Percentiles rank a stretch among this genome's conserved stretches.
Evolutionary conservation across 1,140 invertebrate genomes (phyloP).

Genomic region (Apis laboriosa): DNA sequence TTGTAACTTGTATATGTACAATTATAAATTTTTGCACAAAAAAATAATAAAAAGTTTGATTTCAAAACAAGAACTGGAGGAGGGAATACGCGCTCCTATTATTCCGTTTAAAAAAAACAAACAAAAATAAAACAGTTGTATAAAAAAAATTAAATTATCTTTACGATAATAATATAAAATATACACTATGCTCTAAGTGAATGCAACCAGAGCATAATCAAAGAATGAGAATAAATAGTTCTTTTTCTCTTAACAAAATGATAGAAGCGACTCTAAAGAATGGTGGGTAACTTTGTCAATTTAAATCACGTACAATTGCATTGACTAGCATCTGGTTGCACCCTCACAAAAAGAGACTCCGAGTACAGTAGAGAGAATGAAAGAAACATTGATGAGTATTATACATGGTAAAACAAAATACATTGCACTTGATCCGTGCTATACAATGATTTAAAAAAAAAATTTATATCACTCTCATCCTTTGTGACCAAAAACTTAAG

Average conservation of each 20-base stretch:
- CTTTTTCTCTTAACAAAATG: too few species aligned
- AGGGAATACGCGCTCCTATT: neutral
- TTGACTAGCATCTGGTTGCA: neutral
- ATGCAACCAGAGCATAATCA: neutral
- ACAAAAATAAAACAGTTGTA: slow-evolving; percentile 35
- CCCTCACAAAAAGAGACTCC: slow-evolving; percentile 19
- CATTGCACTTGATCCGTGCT: slow-evolving; percentile 52
- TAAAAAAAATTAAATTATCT: slow-evolving; percentile 53
- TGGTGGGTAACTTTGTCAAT: slow-evolving; percentile 5
- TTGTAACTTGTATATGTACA: slow-evolving; percentile 25
- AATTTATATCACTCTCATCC: neutral
- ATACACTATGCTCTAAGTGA: slow-evolving; percentile 15
- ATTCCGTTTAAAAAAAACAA: neutral
- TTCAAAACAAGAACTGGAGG: neutral
- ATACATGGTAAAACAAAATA: slow-evolving; percentile 53
- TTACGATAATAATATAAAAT: slow-evolving; percentile 46
- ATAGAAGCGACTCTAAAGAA: neutral
- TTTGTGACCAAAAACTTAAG: slow-evolving; percentile 6
- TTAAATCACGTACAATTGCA: neutral
- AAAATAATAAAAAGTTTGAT: neutral
- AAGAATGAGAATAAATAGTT: slow-evolving; percentile 1
- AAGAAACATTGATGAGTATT: slow-evolving; percentile 56
- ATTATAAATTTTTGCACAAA: slow-evolving; percentile 14
- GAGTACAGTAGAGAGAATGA: slow-evolving; percentile 37
- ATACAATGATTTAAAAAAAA: slow-evolving; percentile 19